phyloP scores from a whole-genome alignment of 2,888 invertebrate species.

The Erebia aethiops region DNA sequence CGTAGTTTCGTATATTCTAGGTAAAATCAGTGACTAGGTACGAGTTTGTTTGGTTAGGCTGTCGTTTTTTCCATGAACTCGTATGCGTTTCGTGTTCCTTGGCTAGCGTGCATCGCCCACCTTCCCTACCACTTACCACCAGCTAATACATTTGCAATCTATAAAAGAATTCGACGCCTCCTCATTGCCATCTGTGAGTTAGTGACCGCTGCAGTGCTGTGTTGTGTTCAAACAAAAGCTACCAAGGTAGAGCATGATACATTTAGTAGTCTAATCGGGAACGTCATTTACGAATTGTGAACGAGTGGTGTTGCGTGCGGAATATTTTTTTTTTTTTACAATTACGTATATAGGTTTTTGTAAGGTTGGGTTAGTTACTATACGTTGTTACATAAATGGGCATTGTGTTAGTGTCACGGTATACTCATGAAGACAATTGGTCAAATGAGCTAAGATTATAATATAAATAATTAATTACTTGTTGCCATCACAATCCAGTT shows the following conservation, averaged over 20 bases:
- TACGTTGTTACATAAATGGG: conserved; percentile 1
- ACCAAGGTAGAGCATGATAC: conserved; percentile 58
- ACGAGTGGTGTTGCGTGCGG: conserved; percentile 18
- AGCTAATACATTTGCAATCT: conserved; percentile 63
- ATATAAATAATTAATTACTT: background rate
- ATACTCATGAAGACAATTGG: background rate
- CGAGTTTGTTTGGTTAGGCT: conserved; percentile 16
- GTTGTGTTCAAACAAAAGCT: conserved; percentile 66
- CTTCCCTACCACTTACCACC: conserved; percentile 58
- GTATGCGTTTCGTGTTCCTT: conserved; percentile 46
- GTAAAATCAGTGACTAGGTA: conserved; percentile 7
- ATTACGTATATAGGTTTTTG: conserved; percentile 9
- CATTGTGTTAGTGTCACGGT: background rate
- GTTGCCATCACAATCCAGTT: background rate
- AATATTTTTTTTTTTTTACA: conserved; percentile 13
- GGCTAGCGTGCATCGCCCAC: conserved; percentile 46
- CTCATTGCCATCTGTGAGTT: conserved; percentile 71
- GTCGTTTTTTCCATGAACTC: conserved; percentile 54
- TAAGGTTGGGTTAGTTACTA: background rate
- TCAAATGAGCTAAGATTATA: background rate
- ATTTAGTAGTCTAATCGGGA: conserved; percentile 27
- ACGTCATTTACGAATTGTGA: conserved; percentile 13
- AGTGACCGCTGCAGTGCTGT: conserved; percentile 76
- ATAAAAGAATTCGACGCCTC: conserved; percentile 73
- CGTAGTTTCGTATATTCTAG: conserved; percentile 3